phyloP scores from a whole-genome alignment of 2,888 invertebrate genomes.

The Nemapogon koenigi region DNA sequence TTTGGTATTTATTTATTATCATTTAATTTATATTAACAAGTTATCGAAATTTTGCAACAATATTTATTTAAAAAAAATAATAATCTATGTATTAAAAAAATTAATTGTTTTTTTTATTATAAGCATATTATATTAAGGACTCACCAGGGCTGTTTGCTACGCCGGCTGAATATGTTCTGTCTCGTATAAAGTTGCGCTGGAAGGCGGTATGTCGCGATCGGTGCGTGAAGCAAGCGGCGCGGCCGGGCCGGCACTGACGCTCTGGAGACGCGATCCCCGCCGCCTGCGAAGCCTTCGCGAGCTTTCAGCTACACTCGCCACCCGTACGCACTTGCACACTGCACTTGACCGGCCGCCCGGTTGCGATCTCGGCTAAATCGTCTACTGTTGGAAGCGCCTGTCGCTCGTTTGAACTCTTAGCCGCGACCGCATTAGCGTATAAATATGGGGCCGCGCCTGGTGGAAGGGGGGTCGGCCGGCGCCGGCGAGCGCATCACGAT shows the following conservation, averaged over 20 bases:
- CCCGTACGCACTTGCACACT: conserved; percentile 59
- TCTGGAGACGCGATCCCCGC: conserved; percentile 34
- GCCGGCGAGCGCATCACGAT: conserved; percentile 55
- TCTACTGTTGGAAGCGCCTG: conserved; percentile 60
- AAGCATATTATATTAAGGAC: too few species aligned
- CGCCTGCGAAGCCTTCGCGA: conserved; percentile 53
- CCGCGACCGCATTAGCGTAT: conserved; percentile 58
- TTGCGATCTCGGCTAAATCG: conserved; percentile 54
- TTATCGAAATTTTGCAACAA: too few species aligned
- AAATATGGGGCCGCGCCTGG: conserved; percentile 62
- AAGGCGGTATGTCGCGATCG: conserved; percentile 17
- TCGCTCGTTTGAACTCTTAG: conserved; percentile 62
- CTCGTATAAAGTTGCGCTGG: conserved; percentile 19
- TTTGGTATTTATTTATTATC: too few species aligned
- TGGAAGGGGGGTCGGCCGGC: conserved; percentile 47
- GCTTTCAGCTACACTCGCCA: conserved; percentile 60
- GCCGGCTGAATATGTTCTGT: conserved; percentile 1
- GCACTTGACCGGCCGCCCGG: conserved; percentile 57
- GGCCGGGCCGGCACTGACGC: conserved; percentile 65
- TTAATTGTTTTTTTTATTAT: too few species aligned
- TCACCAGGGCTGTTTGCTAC: too few species aligned
- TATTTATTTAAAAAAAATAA: too few species aligned
- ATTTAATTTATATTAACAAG: too few species aligned
- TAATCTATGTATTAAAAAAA: too few species aligned
- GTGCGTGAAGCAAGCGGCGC: conserved; percentile 55